Percentiles rank a stretch among this genome's conserved stretches.
phyloP scores from a whole-genome alignment of 2,797 vertebrate genomes.

The Hipposideros larvatus region DNA sequence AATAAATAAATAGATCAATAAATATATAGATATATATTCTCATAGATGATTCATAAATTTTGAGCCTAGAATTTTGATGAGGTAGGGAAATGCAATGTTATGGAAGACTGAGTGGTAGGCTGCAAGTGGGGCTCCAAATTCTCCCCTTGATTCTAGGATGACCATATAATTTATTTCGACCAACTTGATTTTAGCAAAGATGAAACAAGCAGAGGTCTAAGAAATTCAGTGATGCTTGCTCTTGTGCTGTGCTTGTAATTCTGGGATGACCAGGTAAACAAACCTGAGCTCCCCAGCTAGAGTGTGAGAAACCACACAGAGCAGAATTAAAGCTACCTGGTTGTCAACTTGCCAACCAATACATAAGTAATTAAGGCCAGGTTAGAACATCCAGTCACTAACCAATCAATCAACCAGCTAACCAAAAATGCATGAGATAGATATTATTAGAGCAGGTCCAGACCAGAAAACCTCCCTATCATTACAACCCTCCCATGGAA shows the following conservation, averaged over 20 bases:
- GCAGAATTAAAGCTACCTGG: neutral
- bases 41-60: neutral
- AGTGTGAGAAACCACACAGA: neutral
- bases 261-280: neutral
- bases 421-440: neutral
- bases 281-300: neutral
- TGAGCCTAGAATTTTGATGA: neutral
- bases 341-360: neutral
- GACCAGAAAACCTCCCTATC: neutral
- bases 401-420: neutral
- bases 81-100: neutral
- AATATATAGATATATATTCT: neutral
- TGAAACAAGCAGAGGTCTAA: neutral
- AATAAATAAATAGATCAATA: neutral
- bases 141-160: neutral
- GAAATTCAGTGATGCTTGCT: neutral
- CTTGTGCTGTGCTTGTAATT: neutral
- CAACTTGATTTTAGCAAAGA: neutral
- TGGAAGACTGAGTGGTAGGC: neutral
- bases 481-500: neutral
- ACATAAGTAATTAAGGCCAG: neutral
- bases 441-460: neutral
- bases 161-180: neutral
- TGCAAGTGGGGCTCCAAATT: neutral
- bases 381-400: neutral